Evolutionary conservation across 2,113 vertebrate genomes (phyloP).

Genomic region (Dermatemys mawii): DNA sequence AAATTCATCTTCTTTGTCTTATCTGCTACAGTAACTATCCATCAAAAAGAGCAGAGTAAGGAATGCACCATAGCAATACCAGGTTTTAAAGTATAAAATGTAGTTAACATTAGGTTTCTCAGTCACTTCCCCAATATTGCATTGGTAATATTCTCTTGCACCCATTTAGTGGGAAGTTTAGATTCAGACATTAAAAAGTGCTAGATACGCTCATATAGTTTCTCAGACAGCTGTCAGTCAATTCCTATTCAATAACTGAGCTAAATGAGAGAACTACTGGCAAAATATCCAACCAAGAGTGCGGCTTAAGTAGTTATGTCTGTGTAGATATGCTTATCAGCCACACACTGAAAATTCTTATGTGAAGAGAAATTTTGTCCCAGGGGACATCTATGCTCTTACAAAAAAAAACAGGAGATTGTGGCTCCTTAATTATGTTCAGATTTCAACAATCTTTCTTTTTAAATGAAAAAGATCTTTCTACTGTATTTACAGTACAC

Average conservation of each 20-base stretch:
- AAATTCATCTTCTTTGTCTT: neutral
- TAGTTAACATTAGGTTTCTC: neutral
- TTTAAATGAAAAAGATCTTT: neutral
- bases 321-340: neutral
- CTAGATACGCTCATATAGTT: neutral
- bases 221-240: neutral
- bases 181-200: neutral
- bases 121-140: neutral
- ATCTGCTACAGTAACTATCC: neutral
- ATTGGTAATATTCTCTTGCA: neutral
- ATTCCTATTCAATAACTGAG: neutral
- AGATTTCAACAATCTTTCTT: neutral
- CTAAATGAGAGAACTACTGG: neutral
- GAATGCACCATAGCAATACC: neutral
- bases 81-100: neutral
- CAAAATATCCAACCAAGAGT: neutral
- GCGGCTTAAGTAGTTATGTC: neutral
- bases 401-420: too few species aligned
- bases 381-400: too few species aligned
- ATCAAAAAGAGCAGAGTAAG: neutral
- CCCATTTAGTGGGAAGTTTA: neutral
- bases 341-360: fast-evolving
- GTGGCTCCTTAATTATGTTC: neutral
- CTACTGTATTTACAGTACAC: too few species aligned
- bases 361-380: too few species aligned